Evolutionary conservation across 1,140 invertebrate genomes (phyloP).

Genomic region (Thaumetopoea pityocampa): DNA sequence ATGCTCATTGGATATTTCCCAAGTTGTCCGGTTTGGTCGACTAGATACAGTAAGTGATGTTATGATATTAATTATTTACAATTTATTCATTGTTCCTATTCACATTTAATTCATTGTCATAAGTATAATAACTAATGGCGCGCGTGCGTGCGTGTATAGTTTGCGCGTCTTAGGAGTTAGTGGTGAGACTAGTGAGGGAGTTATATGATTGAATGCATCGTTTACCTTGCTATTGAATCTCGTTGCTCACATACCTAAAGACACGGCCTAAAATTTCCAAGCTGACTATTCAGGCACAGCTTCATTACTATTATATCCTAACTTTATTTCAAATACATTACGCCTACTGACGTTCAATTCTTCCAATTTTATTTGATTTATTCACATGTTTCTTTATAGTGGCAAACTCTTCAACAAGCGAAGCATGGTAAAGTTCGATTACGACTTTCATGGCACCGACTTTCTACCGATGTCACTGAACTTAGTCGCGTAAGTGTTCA

Average conservation of each 20-base stretch:
- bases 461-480: conserved; percentile 83
- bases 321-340: not conserved
- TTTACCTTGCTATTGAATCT: too few relatives aligned
- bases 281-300: too few relatives aligned
- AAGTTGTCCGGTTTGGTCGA: conserved; percentile 62
- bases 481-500: conserved; percentile 82
- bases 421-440: conserved; percentile 95
- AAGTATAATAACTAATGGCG: too few relatives aligned
- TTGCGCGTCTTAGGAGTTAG: too few relatives aligned
- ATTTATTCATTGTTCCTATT: not conserved
- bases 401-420: conserved; percentile 94
- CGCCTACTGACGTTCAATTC: not conserved
- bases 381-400: conserved; percentile 77
- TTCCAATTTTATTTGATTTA: not conserved
- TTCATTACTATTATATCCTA: not conserved
- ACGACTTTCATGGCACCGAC: conserved; percentile 89
- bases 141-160: too few relatives aligned
- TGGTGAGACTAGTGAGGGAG: too few relatives aligned
- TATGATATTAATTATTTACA: conserved; percentile 4
- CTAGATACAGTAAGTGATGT: conserved; percentile 63
- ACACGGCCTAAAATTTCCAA: too few relatives aligned
- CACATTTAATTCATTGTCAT: too few relatives aligned
- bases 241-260: too few relatives aligned
- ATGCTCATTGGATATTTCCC: conserved; percentile 61
- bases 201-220: too few relatives aligned